Base-by-base conservation (phyloP, 2,113 vertebrate genomes). In the Microtus oregoni region DNA sequence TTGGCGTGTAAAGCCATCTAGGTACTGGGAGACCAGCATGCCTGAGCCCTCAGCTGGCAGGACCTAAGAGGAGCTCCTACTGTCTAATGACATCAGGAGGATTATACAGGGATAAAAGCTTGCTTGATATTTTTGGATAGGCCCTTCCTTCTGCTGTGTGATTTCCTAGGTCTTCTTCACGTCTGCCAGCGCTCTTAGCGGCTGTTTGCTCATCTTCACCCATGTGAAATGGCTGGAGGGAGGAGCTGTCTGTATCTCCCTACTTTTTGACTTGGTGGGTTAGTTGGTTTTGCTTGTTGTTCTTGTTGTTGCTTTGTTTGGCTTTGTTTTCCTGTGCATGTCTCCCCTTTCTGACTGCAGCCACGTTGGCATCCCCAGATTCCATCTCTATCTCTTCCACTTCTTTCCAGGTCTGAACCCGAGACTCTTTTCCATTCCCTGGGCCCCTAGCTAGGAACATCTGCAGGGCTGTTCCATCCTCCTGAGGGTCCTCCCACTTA, bases 361-460 rank as follows among this genome's bases (percentile, higher is more conserved):
- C 7, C 0, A 41, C 6, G 50, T 44, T 32, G n/a, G 12, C 52
- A 14, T 72, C 38, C 41, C 12, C 41, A 41, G 2, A 5, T 50
- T 41, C 9, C 5, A 15, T 3, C 3, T 63, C 20, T 28, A 17
- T 35, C 41, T 52, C 30, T 24, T 86, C 77, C 30, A 15, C 30
- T 30, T 15, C 41, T 76, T 75, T 24, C 14, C 47, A n/a, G 0
- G 10, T n/a, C 35, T 12, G 1, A 63, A 22, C 4, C 75, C 75
- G 41, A 7, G 32, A 1, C 35, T 28, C 24, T 10, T 2, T 61
- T 35, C 22, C 19, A 4, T 41, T 32, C 14, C 65, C 24, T 35
- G 17, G 1, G 12, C 41, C 15, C 2, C 1, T 0, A 0, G 22
- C 78, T 10, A 1, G 55, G 35, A 70, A 2, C 83, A 12, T 63